Evolutionary conservation across 2,888 invertebrate species (phyloP).

Genomic region (Troides aeacus): DNA sequence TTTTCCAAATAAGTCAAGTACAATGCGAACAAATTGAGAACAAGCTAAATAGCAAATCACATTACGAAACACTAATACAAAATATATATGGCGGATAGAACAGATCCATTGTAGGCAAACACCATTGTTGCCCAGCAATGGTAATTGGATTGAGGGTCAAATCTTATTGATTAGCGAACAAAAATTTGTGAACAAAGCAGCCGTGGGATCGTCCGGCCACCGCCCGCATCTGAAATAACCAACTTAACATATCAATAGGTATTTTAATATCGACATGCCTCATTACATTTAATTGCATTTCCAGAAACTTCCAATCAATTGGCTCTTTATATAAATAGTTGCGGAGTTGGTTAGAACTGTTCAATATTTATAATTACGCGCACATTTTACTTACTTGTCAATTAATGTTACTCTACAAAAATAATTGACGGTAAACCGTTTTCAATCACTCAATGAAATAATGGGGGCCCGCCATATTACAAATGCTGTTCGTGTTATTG

Average conservation of each 20-base stretch:
- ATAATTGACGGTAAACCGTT: slow-evolving; percentile 69
- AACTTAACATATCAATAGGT: slow-evolving; percentile 76
- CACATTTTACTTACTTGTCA: slow-evolving; percentile 59
- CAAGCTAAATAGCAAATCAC: slow-evolving; percentile 30
- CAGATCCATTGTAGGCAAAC: slow-evolving; percentile 52
- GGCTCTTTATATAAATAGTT: slow-evolving; percentile 43
- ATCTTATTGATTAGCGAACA: slow-evolving; percentile 71
- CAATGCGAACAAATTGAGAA: slow-evolving; percentile 3
- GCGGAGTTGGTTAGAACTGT: slow-evolving; percentile 35
- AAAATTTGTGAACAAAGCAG: slow-evolving; percentile 63
- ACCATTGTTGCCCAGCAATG: slow-evolving; percentile 59
- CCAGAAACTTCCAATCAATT: slow-evolving; percentile 54
- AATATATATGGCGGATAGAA: slow-evolving; percentile 30
- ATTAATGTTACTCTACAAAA: slow-evolving; percentile 60
- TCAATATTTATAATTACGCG: slow-evolving; percentile 57
- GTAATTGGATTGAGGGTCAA: slow-evolving; percentile 68
- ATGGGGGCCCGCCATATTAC: slow-evolving; percentile 57
- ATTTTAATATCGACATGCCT: slow-evolving; percentile 77
- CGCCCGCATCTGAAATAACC: slow-evolving; percentile 62
- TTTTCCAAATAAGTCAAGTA: not conserved
- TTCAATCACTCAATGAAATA: slow-evolving; percentile 57
- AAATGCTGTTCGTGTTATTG: slow-evolving; percentile 41
- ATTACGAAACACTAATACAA: slow-evolving; percentile 15
- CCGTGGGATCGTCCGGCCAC: slow-evolving; percentile 60
- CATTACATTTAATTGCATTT: slow-evolving; percentile 76